phyloP scores from a whole-genome alignment of 2,797 vertebrate genomes.

The Acanthopagrus latus region DNA sequence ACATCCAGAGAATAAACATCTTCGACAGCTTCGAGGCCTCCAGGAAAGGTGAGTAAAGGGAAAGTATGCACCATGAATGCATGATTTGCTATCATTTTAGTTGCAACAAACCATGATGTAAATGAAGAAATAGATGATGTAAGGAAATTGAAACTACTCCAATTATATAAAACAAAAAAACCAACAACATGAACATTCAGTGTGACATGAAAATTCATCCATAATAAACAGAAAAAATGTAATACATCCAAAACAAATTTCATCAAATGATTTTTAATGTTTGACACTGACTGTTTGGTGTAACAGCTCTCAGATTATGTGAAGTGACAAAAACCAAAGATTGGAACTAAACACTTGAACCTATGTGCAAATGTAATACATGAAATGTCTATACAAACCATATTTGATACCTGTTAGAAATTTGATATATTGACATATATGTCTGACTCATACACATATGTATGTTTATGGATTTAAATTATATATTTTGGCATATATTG shows the following conservation, averaged over 20 bases:
- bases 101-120: not conserved
- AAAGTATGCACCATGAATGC: not conserved
- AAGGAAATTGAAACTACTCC: not conserved
- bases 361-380: too few species aligned
- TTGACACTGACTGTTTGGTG: constrained; percentile 5
- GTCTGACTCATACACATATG: too few species aligned
- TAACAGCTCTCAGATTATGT: constrained; percentile 9
- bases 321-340: constrained; percentile 7
- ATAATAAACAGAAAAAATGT: not conserved
- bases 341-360: constrained; percentile 2
- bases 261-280: constrained; percentile 8
- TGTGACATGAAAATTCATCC: not conserved
- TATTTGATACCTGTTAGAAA: too few species aligned
- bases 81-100: not conserved
- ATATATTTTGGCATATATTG: too few species aligned
- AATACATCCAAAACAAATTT: not conserved
- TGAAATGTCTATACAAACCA: too few species aligned
- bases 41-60: constrained; percentile 92
- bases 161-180: not conserved
- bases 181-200: not conserved
- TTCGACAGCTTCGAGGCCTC: constrained; percentile 99
- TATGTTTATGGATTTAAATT: too few species aligned
- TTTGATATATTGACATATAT: too few species aligned
- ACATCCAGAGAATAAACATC: constrained; percentile 99
- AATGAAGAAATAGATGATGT: not conserved